Base-by-base conservation (phyloP, 2,113 vertebrate species). In the Phycodurus eques region DNA sequence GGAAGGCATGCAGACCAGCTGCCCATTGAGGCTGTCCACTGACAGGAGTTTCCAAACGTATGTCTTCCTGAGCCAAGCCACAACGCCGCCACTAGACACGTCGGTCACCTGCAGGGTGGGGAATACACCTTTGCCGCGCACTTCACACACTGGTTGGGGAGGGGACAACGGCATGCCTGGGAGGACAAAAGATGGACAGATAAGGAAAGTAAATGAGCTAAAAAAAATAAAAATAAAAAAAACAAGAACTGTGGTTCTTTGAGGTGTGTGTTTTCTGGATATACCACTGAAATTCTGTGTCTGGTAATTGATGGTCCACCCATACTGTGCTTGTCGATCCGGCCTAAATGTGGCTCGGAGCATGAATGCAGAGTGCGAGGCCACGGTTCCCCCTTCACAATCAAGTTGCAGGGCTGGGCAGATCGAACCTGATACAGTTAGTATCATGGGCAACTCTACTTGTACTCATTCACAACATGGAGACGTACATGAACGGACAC, bases 1-100 rank as follows among this genome's bases (percentile, higher is more conserved):
- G 22, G 89, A 72, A 0, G 93, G 95, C 56, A 91, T 92, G 9
- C 44, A 88, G 7, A 89, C 70, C 83, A 98, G 84, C 80, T 91
- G 92, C 46, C 89, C 69, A 65, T 98, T 99, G 75, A 98, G 80
- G 5, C 19, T 78, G n/a, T 95, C 92, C 83, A 99, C 82, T 70
- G 94, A 95, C 67, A 98, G 94, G 65, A 98, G 94, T 10, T 59
- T 80, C 96, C 96, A 96, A 9, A 98, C 90, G 20, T 92, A 91
- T 35, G 80, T 44, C 68, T 92, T 96, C 85, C 90, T 92, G 82
- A 96, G 90, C 17, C 89, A 82, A 0, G 80, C 68, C 0, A 91
- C 77, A 0, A 92, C 91, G 61, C 95, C 95, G 39, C 83, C 70
- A 27, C 92, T 74, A 17, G 86, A 92, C 12, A 80, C 90, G 15